phyloP scores from a whole-genome alignment of 2,797 vertebrate species.

The Lates japonicus region DNA sequence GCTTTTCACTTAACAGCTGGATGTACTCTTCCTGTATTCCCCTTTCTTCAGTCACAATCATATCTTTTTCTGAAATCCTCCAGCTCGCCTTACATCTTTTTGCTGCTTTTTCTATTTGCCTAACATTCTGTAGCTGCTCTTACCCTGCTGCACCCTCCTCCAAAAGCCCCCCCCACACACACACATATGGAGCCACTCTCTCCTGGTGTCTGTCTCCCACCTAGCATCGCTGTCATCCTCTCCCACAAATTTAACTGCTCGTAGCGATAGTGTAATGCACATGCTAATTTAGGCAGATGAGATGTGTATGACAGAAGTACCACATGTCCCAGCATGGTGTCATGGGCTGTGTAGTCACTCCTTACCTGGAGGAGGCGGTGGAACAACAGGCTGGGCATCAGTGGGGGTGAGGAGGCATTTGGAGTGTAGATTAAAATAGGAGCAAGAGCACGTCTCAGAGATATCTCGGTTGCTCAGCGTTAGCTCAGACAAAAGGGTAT shows the following conservation, averaged over 20 bases:
- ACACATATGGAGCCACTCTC: slow-evolving; percentile 19
- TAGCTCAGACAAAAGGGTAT: not conserved
- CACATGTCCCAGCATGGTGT: slow-evolving; percentile 81
- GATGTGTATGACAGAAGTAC: slow-evolving; percentile 78
- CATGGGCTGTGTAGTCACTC: slow-evolving; percentile 75
- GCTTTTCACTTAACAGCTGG: slow-evolving; percentile 14
- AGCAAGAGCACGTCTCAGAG: slow-evolving; percentile 9
- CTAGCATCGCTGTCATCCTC: slow-evolving; percentile 49
- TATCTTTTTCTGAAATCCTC: slow-evolving; percentile 24
- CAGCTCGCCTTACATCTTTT: not conserved
- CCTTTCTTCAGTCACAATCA: slow-evolving; percentile 3
- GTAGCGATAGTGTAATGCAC: slow-evolving; percentile 76
- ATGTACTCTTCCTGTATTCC: slow-evolving; percentile 14
- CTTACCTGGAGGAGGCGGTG: slow-evolving; percentile 75
- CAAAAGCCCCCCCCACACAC: slow-evolving; percentile 41
- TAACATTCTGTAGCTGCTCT: slow-evolving; percentile 31
- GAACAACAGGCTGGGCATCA: slow-evolving; percentile 74
- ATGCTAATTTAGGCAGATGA: slow-evolving; percentile 88
- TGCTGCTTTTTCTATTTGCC: slow-evolving; percentile 39
- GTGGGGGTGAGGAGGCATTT: slow-evolving; percentile 46
- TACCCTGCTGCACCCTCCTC: slow-evolving; percentile 41
- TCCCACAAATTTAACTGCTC: slow-evolving; percentile 57
- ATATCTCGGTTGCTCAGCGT: not conserved
- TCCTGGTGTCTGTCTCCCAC: slow-evolving; percentile 41
- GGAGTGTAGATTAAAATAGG: slow-evolving; percentile 42